Percentiles rank a stretch among this genome's conserved stretches.
phyloP scores from a whole-genome alignment of 2,797 vertebrate genomes.

The Rhincodon typus region DNA sequence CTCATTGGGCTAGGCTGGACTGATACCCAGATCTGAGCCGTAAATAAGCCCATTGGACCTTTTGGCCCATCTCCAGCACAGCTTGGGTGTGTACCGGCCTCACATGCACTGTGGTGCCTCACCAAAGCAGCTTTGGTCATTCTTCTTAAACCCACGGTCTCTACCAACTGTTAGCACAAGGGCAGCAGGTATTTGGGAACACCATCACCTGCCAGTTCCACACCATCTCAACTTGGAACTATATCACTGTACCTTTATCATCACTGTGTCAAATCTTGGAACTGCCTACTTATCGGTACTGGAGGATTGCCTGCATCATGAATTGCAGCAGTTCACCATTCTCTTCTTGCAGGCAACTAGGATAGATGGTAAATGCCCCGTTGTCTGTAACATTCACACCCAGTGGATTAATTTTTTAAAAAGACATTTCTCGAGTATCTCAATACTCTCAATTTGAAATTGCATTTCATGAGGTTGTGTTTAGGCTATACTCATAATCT shows the following conservation, averaged over 20 bases:
- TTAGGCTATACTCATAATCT: background rate
- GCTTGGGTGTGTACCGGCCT: background rate
- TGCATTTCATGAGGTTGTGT: background rate
- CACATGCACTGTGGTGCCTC: background rate
- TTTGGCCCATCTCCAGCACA: too few relatives aligned
- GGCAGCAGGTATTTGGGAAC: background rate
- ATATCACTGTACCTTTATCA: background rate
- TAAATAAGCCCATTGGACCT: too few relatives aligned
- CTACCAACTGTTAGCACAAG: background rate
- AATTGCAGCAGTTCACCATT: background rate
- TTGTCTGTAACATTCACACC: background rate
- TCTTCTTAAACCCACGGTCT: background rate
- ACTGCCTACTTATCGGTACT: background rate
- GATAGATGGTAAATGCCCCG: background rate
- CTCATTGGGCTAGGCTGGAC: background rate
- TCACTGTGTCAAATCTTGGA: background rate
- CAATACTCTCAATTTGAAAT: background rate
- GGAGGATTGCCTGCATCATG: background rate
- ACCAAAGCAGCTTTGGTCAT: background rate
- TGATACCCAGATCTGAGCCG: background rate
- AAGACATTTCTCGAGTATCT: background rate
- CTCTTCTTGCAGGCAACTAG: background rate
- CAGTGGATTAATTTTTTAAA: too few relatives aligned
- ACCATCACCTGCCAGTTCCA: background rate
- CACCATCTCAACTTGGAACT: background rate